Base-by-base conservation (phyloP, 2,113 vertebrate genomes). In the Istiophorus platypterus region DNA sequence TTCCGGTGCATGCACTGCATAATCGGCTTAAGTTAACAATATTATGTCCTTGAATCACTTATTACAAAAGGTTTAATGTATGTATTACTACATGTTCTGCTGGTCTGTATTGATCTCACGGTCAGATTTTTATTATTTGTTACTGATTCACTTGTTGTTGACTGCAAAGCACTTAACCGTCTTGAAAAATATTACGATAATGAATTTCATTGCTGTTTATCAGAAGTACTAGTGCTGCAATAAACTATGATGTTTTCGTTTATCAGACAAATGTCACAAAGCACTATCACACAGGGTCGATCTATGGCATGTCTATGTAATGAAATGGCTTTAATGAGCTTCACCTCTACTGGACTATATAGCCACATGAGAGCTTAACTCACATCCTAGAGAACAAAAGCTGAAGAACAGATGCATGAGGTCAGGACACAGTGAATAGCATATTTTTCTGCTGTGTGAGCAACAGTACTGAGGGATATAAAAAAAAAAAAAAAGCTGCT, bases 391-490 rank as follows among this genome's bases (percentile, higher is more conserved):
- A 78, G 86, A 91, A 93, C 82, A 88, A 90, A 89, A 87, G 88
- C 88, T 65, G 72, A 83, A 77, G 81, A 90, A 87, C 86, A 91
- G 82, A 88, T 86, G 89, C 78, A 65, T n/a, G 68, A 86, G 82
- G 91, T 90, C 90, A 88, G 85, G 81, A 89, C 86, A 88, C 64
- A 81, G 80, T 83, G 82, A 90, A 78, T 31, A 76, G 87, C 82
- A 86, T 76, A 86, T 91, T 91, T 88, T 91, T 92, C 84, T 92
- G 89, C 92, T 89, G 88, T 39, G 87, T 92, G 88, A 83, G 88
- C 89, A 85, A 81, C 71, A 81, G 80, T n/a, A 81, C 45, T n/a
- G 81, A 63, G 58, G 62, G 84, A 84, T 79, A 76, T 77, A 68
- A 66, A 76, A 74, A 56, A 69, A 72, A 81, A 65, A 54, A 86